Base-by-base conservation (phyloP, 2,888 invertebrate genomes). In the Dolichomitus sp. region DNA sequence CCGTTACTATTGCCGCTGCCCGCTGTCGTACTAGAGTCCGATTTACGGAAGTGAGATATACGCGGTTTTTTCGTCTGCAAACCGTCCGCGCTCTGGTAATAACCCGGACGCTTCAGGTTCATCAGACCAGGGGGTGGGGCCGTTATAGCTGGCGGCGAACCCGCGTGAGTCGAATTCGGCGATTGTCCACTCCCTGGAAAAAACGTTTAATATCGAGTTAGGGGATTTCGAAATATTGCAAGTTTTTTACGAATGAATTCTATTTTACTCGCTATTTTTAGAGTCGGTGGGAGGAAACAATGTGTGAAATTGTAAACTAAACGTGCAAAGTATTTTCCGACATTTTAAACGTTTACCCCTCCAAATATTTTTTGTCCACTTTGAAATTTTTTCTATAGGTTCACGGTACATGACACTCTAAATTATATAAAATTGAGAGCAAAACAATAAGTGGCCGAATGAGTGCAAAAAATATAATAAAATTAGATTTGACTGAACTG, bases 11-110 rank as follows among this genome's bases (percentile, higher is more conserved):
- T 87, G 86, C 81, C 88, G 85, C 74, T 88, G 85, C 63, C 87
- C 87, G 94, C 93, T 82, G 91, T 88, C 82, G 89, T 89, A 83
- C 90, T 91, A 45, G 92, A 91, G 92, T 95, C 93, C 30, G 95
- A 95, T 90, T 96, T 96, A 88, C 95, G 96, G 93, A 96, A 97
- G 94, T 97, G 97, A 92, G 98, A 98, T 94, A 98, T 98, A 92
- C 98, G 96, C 93, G 96, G 97, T 94, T 97, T 97, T 94, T 98
- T 98, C 81, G 95, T 95, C 48, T 94, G 95, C 89, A 94, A 94
- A 88, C 95, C 95, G 91, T 95, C 94, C 89, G 94, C 94, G 90
- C 95, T 94, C 88, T 96, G 96, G 88, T 95, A 95, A 89, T 95
- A 95, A 54, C 95, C 95, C 72, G 96, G 96, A 92, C 96, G 95